A percentile compares a stretch with the other conserved stretches of the same genome.
Conservation (phyloP, 1,140 invertebrate genomes). For the Psilanteris sp. region DNA sequence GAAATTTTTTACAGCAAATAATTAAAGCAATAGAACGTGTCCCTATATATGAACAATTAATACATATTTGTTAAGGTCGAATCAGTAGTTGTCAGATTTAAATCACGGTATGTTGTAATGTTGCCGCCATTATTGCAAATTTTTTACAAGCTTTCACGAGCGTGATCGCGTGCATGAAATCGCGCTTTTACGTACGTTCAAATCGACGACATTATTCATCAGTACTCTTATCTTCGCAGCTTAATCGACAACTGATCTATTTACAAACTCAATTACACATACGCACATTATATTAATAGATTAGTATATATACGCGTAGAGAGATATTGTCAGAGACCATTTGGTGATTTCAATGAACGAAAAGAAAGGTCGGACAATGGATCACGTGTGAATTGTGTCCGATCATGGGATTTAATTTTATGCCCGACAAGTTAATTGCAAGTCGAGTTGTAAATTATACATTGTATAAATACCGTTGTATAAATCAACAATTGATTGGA, state of each 20-base stretch:
- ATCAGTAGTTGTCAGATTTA: neutral
- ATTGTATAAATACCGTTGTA: neutral
- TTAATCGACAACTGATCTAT: constrained; percentile 14
- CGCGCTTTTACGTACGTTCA: constrained; percentile 16
- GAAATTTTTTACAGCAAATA: no score
- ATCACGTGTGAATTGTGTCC: constrained; percentile 7
- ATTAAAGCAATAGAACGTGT: no score
- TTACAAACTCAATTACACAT: constrained; percentile 14
- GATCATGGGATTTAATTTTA: constrained; percentile 31
- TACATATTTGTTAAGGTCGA: constrained; percentile 12
- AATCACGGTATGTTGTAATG: constrained; percentile 1
- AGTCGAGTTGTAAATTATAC: constrained; percentile 7
- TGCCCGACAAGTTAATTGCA: constrained; percentile 26
- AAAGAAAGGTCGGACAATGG: constrained; percentile 32
- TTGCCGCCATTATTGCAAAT: neutral
- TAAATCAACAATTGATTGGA: no score
- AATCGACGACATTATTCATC: constrained; percentile 29
- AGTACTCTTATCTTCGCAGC: constrained; percentile 1
- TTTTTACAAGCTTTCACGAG: constrained; percentile 19
- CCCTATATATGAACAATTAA: neutral
- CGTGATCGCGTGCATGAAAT: constrained; percentile 22
- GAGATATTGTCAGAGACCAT: neutral
- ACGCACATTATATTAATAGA: constrained; percentile 19
- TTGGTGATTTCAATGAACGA: constrained; percentile 21
- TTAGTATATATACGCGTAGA: neutral